phyloP scores from a whole-genome alignment of 2,113 vertebrate species.

The Myocastor coypus region DNA sequence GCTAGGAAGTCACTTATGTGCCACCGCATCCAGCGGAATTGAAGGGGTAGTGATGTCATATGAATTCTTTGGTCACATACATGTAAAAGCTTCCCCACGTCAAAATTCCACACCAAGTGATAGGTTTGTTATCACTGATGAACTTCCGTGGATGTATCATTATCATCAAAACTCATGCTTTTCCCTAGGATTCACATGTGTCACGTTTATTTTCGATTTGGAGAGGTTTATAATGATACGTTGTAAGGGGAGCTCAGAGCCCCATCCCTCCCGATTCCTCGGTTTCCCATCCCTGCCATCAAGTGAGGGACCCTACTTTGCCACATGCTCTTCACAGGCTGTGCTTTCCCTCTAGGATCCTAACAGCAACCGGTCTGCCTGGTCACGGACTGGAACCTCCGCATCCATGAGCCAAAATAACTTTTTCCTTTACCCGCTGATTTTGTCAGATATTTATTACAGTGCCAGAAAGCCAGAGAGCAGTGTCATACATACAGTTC shows the following conservation, averaged over 20 bases:
- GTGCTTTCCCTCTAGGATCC: too few species aligned
- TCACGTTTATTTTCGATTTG: background rate
- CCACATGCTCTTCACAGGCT: background rate
- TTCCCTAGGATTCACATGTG: background rate
- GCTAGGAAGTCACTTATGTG: too few species aligned
- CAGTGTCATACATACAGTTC: background rate
- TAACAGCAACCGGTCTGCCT: background rate
- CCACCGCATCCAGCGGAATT: background rate
- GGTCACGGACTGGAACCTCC: background rate
- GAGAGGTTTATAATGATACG: background rate
- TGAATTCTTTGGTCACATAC: background rate
- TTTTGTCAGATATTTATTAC: too few species aligned
- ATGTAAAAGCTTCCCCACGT: background rate
- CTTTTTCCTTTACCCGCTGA: too few species aligned
- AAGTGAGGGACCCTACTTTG: background rate
- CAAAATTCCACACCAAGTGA: background rate
- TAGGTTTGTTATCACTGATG: background rate
- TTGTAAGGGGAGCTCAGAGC: background rate
- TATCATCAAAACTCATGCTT: background rate
- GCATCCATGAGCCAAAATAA: background rate
- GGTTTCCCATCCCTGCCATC: background rate
- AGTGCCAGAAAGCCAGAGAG: background rate
- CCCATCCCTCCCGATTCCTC: background rate
- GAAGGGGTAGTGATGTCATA: background rate
- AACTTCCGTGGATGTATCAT: too few species aligned